Evolutionary conservation across 2,888 invertebrate genomes (phyloP), one percentile per base, ranked within the genome.

Genomic region (Gerosis bhagava): DNA sequence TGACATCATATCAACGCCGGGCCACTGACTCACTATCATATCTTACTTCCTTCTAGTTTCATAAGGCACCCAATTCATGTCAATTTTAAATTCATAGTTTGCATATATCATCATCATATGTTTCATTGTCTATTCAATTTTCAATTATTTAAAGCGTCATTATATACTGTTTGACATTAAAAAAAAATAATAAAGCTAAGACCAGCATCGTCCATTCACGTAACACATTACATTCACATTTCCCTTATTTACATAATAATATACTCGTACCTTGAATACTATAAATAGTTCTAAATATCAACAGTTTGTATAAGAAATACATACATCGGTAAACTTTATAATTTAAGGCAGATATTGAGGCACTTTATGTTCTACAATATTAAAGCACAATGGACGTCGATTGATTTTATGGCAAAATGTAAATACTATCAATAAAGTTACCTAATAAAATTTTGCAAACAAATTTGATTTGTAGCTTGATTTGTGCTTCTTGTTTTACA

Each of bases 401-500:
- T 62, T 57, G 62, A 65, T 61, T 59, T 64, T 72, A 78, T 73
- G 68, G 70, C 77, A 72, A 70, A 71, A 65, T 66, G 64, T 72
- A 63, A 71, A 72, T 67, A 56, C 51, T 53, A 73, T 67, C 65
- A 59, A 63, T 67, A 63, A 68, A 69, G 61, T 56, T 63, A 67
- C 54, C 62, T 63, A 62, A 52, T 55, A 72, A 56, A 68, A 63
- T 65, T 55, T 67, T 65, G 47, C 47, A 67, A 67, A 69, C 62
- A 68, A 66, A 63, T 62, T 63, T 67, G 68, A 76, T 80, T 83
- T 84, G 81, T 83, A 82, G 78, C 76, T 73, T 69, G 60, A 58
- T 83, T 86, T 83, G 84, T 86, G 86, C 86, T 81, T 77, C 72
- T 65, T 70, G 75, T 81, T n/a, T n/a, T 80, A 64, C 72, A 67